Base-by-base conservation (phyloP, 1,140 invertebrate genomes). In the Meloidogyne exigua region DNA sequence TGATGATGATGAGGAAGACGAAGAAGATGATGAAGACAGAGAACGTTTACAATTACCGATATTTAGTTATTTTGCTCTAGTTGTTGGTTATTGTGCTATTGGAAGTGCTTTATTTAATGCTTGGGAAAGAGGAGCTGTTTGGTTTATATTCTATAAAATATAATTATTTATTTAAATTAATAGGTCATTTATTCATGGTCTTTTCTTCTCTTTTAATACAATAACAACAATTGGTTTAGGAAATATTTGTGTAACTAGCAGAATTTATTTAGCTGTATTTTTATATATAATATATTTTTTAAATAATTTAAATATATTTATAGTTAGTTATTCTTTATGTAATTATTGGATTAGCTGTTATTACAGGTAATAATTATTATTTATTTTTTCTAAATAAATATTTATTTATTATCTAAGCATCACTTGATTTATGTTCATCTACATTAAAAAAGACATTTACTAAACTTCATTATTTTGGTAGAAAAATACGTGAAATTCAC, bases 131-230 rank as follows among this genome's bases (percentile, higher is more conserved):
- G 85, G 85, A 18, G 76, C 79, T 64, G 70, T 81, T 25, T 83
- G 81, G 81, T 80, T 32, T 32, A 32, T 3, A 32, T 32, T 32
- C 2, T 4, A 42, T 75, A n/a, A 79, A 75, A 49, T 13, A 26
- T 39, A 66, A 36, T 26, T 68, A 21, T 23, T 36, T 25, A 32
- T 72, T 57, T 23, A 49, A 12, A 11, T 13, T 78, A 79, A 76
- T 62, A 85, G 84, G 84, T 87, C 85, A 1, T 86, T 86, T 76
- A 85, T 87, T 39, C 84, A 87, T 68, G 85, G 85, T 0, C 76
- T 86, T 1, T 86, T 86, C 65, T 86, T 86, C 72, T 87, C 85
- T 0, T 86, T 86, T 81, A 86, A 86, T 78, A 87, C 86, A 26
- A 86, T 86, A 57, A 87, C 85, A 18, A 87, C 85, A 21, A 87